These are phyloP conservation scores for Trichomalopsis sarcophagae DNA, from an alignment of 1,140 invertebrate genomes.

Conservation along the genomic window DNA sequence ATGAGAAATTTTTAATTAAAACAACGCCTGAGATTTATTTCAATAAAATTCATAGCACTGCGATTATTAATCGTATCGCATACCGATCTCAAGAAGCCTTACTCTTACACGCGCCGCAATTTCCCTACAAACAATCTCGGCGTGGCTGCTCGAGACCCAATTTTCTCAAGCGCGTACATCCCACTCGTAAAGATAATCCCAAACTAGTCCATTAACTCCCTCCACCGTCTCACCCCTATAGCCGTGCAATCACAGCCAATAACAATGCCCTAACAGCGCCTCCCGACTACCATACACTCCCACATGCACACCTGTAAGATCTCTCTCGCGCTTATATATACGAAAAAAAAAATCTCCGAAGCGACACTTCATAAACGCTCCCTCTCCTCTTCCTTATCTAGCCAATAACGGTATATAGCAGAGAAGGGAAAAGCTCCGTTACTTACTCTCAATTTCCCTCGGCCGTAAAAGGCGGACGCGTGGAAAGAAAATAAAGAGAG, in stretches of 20 bases:
- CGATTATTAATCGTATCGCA: neutral
- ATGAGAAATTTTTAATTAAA: no score
- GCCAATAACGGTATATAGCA: neutral
- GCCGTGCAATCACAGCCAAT: neutral
- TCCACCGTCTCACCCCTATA: neutral
- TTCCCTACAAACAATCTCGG: neutral
- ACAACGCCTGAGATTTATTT: no score
- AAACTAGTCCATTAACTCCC: constrained; percentile 5
- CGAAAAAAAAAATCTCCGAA: neutral
- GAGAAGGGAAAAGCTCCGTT: neutral
- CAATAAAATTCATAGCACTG: no score
- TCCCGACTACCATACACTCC: no score
- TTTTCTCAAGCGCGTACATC: neutral
- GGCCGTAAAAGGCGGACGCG: constrained; percentile 3
- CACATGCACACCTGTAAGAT: neutral
- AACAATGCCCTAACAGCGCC: neutral
- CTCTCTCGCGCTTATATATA: neutral
- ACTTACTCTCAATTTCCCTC: constrained; percentile 35
- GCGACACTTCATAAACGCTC: constrained; percentile 26
- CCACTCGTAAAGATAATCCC: constrained; percentile 5
- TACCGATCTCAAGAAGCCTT: neutral
- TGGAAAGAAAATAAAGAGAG: constrained; percentile 9
- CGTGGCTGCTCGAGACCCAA: neutral
- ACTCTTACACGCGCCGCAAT: neutral
- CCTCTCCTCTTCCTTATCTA: neutral